These are phyloP conservation scores for Crotalus helleri DNA, from an alignment of 2,113 vertebrate species.

Conservation along the genomic window DNA sequence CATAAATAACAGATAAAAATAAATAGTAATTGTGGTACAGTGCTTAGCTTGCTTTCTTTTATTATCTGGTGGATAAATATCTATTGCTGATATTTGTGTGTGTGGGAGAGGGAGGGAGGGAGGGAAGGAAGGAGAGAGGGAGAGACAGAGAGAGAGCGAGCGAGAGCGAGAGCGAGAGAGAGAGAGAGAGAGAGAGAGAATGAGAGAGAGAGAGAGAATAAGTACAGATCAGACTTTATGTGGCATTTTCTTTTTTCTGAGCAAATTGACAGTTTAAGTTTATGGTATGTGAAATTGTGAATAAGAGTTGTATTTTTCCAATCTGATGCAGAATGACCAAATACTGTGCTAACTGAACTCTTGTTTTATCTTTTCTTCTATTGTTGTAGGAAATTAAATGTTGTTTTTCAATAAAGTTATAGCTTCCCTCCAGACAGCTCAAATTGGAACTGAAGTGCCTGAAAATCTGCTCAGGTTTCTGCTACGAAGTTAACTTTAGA, in stretches of 20 bases:
- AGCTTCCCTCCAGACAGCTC: background rate
- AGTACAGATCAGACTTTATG: background rate
- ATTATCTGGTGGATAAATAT: background rate
- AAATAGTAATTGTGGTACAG: background rate
- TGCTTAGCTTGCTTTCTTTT: background rate
- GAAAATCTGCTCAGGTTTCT: background rate
- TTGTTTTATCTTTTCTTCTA: background rate
- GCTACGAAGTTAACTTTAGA: conserved; percentile 13
- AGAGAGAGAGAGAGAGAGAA: background rate
- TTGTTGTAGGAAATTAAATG: background rate
- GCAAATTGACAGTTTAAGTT: background rate
- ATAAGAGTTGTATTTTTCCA: background rate
- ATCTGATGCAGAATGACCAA: background rate
- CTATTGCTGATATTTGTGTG: background rate
- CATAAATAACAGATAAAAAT: background rate
- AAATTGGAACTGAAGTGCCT: conserved; percentile 13
- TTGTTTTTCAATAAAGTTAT: background rate
- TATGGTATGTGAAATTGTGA: background rate
- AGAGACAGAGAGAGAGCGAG: background rate
- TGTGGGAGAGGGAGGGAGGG: background rate
- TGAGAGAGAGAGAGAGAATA: background rate
- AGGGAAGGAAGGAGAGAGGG: background rate
- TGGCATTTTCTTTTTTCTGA: background rate
- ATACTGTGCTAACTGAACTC: background rate
- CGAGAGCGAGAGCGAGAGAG: background rate